A percentile compares a stretch with the other conserved stretches of the same genome.
phyloP scores from a whole-genome alignment of 2,113 vertebrate genomes.

The Scomber colias region DNA sequence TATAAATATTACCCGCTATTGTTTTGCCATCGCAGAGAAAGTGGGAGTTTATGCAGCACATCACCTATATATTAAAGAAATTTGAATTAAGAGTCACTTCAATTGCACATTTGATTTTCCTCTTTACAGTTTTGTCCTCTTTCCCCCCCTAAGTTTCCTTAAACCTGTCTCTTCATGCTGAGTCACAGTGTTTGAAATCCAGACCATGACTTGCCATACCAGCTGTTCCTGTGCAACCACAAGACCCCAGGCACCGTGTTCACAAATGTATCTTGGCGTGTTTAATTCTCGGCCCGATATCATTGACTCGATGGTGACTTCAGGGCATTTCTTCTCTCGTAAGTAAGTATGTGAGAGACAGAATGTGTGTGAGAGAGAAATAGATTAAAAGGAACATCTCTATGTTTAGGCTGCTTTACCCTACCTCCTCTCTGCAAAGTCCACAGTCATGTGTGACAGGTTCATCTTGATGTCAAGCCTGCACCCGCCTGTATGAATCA shows the following conservation, averaged over 20 bases:
- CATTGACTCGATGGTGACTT: constrained; percentile 11
- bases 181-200: not conserved
- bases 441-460: not conserved
- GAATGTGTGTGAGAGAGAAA: constrained; percentile 3
- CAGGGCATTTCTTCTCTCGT: not conserved
- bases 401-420: not conserved
- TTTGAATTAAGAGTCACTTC: constrained; percentile 13
- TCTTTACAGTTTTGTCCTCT: constrained; percentile 10
- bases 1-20: not conserved
- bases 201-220: constrained; percentile 27
- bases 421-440: constrained; percentile 18
- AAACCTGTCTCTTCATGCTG: not conserved
- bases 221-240: constrained; percentile 14
- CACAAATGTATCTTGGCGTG: constrained; percentile 39
- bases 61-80: not conserved
- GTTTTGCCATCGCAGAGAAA: constrained; percentile 10
- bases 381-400: no score
- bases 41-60: not conserved
- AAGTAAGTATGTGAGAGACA: not conserved
- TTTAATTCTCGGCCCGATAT: constrained; percentile 10
- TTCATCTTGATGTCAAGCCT: not conserved
- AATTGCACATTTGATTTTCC: not conserved
- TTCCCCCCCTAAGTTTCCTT: not conserved
- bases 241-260: not conserved
- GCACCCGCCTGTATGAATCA: constrained; percentile 13